phyloP scores from a whole-genome alignment of 2,888 invertebrate genomes.

The Leucozona laternaria region DNA sequence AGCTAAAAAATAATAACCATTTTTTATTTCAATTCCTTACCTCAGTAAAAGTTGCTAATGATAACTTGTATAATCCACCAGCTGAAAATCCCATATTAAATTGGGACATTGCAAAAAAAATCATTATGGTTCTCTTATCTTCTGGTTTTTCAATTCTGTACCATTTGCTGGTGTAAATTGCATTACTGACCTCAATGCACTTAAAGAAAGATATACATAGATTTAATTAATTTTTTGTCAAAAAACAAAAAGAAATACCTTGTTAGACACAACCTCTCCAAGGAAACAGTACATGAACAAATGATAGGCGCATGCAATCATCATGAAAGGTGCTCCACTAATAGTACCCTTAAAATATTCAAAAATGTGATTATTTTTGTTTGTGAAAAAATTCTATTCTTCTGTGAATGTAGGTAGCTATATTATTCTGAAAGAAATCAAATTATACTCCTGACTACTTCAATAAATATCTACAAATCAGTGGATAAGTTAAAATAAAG shows the following conservation, averaged over 20 bases:
- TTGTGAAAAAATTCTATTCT: no score
- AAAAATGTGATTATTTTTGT: background rate
- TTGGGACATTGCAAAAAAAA: conserved; percentile 42
- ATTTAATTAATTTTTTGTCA: background rate
- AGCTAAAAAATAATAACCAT: no score
- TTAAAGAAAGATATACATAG: background rate
- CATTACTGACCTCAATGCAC: conserved; percentile 37
- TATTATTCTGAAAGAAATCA: no score
- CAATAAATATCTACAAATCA: no score
- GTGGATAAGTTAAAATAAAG: no score
- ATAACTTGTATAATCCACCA: conserved; percentile 38
- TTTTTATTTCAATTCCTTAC: no score
- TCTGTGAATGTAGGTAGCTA: no score
- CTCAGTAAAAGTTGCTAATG: conserved; percentile 50
- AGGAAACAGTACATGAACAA: conserved; percentile 51
- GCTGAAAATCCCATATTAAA: conserved; percentile 47
- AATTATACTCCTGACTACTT: no score
- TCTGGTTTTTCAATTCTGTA: conserved; percentile 28
- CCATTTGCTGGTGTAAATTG: conserved; percentile 49
- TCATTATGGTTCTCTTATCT: conserved; percentile 20
- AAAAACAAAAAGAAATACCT: conserved; percentile 22
- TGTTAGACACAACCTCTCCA: conserved; percentile 48
- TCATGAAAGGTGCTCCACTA: conserved; percentile 22
- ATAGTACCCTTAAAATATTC: conserved; percentile 29
- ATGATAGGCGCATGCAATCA: conserved; percentile 19